Evolutionary conservation across 2,797 vertebrate species (phyloP).

Genomic region (Manis crassicaudata): DNA sequence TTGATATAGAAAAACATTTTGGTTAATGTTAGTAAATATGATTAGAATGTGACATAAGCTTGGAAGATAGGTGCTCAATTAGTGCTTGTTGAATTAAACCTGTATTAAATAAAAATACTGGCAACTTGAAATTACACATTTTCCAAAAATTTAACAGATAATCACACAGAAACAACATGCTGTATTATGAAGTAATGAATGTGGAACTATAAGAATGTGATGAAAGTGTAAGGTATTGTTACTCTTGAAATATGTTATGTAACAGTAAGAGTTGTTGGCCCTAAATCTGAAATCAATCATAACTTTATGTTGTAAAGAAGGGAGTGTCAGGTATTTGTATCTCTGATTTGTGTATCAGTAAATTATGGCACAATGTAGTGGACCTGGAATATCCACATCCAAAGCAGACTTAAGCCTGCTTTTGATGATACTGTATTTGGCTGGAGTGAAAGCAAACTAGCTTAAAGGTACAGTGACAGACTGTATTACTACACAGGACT

Average conservation of each 20-base stretch:
- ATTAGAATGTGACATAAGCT: not conserved
- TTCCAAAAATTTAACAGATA: constrained; percentile 43
- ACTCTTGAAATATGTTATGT: constrained; percentile 46
- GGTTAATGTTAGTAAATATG: constrained; percentile 35
- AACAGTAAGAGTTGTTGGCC: constrained; percentile 30
- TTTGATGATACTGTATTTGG: constrained; percentile 7
- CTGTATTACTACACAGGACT: not conserved
- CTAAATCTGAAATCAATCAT: constrained; percentile 56
- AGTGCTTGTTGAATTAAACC: constrained; percentile 37
- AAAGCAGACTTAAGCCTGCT: constrained; percentile 46
- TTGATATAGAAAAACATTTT: constrained; percentile 23
- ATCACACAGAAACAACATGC: constrained; percentile 18
- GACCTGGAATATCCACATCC: constrained; percentile 43
- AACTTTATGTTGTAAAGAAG: constrained; percentile 61
- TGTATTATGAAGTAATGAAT: constrained; percentile 32
- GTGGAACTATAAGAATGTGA: constrained; percentile 44
- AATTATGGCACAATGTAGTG: not conserved
- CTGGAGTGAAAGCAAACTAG: constrained; percentile 31
- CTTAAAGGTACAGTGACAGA: not conserved
- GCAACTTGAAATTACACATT: constrained; percentile 22
- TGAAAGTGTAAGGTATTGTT: constrained; percentile 49
- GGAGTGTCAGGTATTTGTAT: constrained; percentile 50
- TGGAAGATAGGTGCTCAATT: constrained; percentile 46
- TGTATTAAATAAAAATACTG: constrained; percentile 54
- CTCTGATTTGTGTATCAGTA: constrained; percentile 64